These are phyloP conservation scores for Rhinoraja longicauda DNA, from an alignment of 2,797 vertebrate genomes.

Conservation along the genomic window DNA sequence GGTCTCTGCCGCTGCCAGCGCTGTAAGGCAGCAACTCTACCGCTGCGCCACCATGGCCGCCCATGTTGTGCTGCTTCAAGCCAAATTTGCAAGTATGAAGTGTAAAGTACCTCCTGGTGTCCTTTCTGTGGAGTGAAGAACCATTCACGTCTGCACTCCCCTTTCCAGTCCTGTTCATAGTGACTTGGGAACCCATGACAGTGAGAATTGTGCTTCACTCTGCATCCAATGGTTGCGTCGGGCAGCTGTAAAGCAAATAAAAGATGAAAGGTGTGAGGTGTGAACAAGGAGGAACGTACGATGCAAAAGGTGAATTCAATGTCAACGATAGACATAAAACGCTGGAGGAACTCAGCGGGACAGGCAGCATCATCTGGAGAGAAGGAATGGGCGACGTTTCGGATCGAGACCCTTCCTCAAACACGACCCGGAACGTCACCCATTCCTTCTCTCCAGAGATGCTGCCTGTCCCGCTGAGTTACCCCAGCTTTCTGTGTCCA, in stretches of 20 bases:
- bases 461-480: no score
- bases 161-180: constrained; percentile 19
- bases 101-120: constrained; percentile 16
- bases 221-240: neutral
- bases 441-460: no score
- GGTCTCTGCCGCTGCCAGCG: no score
- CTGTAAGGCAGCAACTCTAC: no score
- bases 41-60: no score
- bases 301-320: neutral
- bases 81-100: neutral
- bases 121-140: constrained; percentile 23
- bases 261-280: neutral
- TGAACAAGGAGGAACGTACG: neutral
- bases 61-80: neutral
- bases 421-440: no score
- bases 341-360: no score
- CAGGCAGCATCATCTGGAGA: no score
- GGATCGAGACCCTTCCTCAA: no score
- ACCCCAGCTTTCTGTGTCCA: no score
- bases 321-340: neutral
- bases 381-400: no score
- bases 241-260: neutral
- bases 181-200: constrained; percentile 18
- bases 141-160: neutral
- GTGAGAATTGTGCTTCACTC: constrained; percentile 23